Conservation (phyloP, 2,888 invertebrate genomes). For the Podabrus alpinus region DNA sequence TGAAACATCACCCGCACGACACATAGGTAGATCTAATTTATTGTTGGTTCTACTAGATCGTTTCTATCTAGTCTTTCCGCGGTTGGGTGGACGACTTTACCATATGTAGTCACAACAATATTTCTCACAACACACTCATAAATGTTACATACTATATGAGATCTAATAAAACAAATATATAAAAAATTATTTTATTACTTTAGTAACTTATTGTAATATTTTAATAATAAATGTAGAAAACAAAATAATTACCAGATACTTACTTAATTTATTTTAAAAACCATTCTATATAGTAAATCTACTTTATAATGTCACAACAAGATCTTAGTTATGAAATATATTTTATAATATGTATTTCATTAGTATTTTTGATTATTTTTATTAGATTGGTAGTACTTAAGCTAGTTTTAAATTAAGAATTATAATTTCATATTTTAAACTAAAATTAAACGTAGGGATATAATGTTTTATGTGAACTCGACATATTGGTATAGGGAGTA, state of each 20-base stretch:
- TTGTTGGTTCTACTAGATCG: slow-evolving; percentile 23
- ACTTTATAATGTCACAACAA: too few relatives aligned
- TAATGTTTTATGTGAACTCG: slow-evolving; percentile 42
- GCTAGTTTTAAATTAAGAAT: background rate
- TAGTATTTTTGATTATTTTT: background rate
- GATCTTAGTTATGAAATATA: too few relatives aligned
- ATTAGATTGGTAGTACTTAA: background rate
- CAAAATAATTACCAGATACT: too few relatives aligned
- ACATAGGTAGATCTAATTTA: slow-evolving; percentile 38
- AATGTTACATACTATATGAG: background rate
- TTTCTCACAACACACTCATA: slow-evolving; percentile 4
- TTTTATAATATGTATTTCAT: too few relatives aligned
- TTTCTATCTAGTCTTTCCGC: slow-evolving; percentile 23
- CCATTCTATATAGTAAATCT: too few relatives aligned
- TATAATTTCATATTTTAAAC: background rate
- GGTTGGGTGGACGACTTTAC: slow-evolving; percentile 18
- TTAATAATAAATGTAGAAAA: too few relatives aligned
- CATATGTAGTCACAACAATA: slow-evolving; percentile 7
- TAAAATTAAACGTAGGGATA: background rate
- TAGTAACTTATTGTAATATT: too few relatives aligned
- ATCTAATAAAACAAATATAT: background rate
- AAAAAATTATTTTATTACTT: background rate
- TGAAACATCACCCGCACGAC: slow-evolving; percentile 42
- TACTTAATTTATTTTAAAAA: too few relatives aligned
- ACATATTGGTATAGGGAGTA: slow-evolving; percentile 50